Base-by-base conservation (phyloP, 64 coral and sea anemone species). In the Dendrophyllia cribrosa region DNA sequence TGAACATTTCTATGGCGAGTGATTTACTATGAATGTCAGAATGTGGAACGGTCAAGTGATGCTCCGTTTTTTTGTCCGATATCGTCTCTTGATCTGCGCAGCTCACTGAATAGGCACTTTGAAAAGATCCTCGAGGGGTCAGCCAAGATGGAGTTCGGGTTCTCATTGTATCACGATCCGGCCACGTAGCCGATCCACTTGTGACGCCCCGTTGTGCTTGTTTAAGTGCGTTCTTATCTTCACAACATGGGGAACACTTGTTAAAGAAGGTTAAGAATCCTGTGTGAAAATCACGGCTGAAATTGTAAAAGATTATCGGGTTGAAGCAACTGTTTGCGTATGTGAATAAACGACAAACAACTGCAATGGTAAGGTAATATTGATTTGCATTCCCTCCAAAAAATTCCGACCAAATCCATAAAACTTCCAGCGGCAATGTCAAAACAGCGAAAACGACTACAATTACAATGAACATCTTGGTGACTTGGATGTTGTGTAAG, bases 401-500 rank as follows among this genome's bases (percentile, higher is more conserved):
- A 88, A 97, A 97, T 44, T 94, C 95, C 13, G 80, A 80, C 95
- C 95, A 97, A 8, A 97, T 59, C 95, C 95, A 97, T 16, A 97
- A 51, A 5, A 97, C 66, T 69, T 97, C 92, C 23, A 94, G 90
- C 7, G 95, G 95, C 44, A 97, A 59, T 66, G 93, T 97, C 46
- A 94, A 82, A 1, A 84, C 66, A 4, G 95, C 75, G 59, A 97
- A 97, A 21, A 97, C 82, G 6, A 76, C 45, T 7, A 97, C 95
- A 17, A 97, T 84, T 21, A 79, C 14, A 9, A 97, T 49, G 43
- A 97, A 97, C 88, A 97, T 94, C 58, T 94, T 97, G 0, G 95
- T 97, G 3, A 93, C 92, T 25, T 75, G 73, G 58, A 74, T 66
- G 23, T 97, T 97, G 6, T 83, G 59, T 43, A 79, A 75, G 7